These are phyloP conservation scores for Eubasilissa splendida DNA, from an alignment of 2,888 invertebrate species.

Conservation along the genomic window DNA sequence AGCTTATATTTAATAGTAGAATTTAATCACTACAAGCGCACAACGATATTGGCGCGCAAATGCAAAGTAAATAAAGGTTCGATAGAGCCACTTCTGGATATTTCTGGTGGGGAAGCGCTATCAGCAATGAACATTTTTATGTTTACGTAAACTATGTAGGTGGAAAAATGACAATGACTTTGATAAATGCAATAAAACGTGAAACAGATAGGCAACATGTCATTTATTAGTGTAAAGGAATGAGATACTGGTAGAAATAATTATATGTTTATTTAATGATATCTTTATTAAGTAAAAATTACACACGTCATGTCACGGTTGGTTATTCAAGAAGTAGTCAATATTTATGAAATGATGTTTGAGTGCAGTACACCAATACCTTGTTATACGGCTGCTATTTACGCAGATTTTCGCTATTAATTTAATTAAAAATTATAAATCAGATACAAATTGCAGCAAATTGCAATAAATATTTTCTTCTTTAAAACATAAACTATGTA, in stretches of 20 bases:
- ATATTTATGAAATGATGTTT: slow-evolving; percentile 1
- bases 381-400: no score
- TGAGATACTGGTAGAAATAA: background rate
- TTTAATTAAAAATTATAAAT: no score
- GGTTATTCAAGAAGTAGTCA: background rate
- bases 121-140: background rate
- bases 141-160: slow-evolving; percentile 10
- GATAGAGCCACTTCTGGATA: slow-evolving; percentile 9
- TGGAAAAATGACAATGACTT: slow-evolving; percentile 24
- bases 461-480: no score
- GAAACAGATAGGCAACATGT: background rate
- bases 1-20: background rate
- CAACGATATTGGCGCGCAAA: background rate
- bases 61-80: slow-evolving; percentile 8
- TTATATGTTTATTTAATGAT: slow-evolving; percentile 1
- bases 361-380: no score
- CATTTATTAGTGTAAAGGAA: background rate
- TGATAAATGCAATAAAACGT: slow-evolving; percentile 5
- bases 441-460: no score
- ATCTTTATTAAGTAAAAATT: background rate
- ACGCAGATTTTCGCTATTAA: no score
- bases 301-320: background rate
- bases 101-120: background rate
- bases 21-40: background rate
- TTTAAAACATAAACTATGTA: no score